Evolutionary conservation across 1,140 invertebrate genomes (phyloP), one percentile per base, ranked within the genome.

Genomic region (Manduca sexta): DNA sequence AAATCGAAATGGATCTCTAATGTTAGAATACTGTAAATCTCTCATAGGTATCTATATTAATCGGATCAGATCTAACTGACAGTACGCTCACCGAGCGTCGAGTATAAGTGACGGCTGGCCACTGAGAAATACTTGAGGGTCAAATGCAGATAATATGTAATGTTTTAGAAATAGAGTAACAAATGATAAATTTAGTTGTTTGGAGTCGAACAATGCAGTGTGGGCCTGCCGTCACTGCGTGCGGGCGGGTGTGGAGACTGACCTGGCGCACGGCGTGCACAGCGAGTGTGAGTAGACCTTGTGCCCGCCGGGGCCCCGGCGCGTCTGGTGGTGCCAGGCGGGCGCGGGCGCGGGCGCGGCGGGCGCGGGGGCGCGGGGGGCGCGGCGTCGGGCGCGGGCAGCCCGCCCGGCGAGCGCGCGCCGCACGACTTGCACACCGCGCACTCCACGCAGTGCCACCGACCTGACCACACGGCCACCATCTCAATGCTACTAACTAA

Each of bases 361-460:
- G 40, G 40, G 21, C 30, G 13, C 21, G 52, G 45, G 6, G 43
- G 17, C 34, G 45, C 12, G 33, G 11, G 4, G 10, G 15, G 10
- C 31, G 33, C 53, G 45, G 45, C 61, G 55, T 56, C 45, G 45
- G 31, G 46, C 39, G 44, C 49, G 8, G 10, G 2, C 48, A 50
- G 58, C 2, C 80, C 81, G 53, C 68, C 42, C 3, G 88, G 86
- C 13, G 72, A 69, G 1, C 85, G 87, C 42, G 88, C 78, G 15
- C 88, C 88, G 66, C 89, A 90, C 45, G 88, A 87, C 59, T 88
- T 87, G 58, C 93, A 95, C 29, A 92, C 74, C 6, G 92, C 90
- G 75, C 94, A 96, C 52, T 92, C 90, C 52, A 90, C 89, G 84
- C 97, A 98, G 66, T 96, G 93, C 96, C 96, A 98, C 15, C 94